phyloP scores from a whole-genome alignment of 2,888 invertebrate genomes.

The Bibio marci region DNA sequence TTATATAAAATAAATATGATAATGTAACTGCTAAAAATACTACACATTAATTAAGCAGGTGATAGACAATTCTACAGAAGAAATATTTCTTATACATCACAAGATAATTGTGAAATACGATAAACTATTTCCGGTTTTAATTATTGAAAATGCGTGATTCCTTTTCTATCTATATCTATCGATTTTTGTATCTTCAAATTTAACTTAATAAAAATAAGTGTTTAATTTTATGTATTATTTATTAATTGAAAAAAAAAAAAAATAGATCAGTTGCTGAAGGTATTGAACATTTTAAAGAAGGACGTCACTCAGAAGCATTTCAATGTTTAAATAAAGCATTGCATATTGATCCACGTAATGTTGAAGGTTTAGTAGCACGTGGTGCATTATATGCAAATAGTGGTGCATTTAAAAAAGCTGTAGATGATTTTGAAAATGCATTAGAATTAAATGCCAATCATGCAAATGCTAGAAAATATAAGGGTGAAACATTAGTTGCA shows the following conservation, averaged over 20 bases:
- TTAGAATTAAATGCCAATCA: constrained; percentile 76
- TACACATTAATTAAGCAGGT: no score
- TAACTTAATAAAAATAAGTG: no score
- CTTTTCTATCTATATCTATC: no score
- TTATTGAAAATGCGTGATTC: no score
- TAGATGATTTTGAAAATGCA: constrained; percentile 87
- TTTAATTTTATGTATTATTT: no score
- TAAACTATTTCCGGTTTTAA: no score
- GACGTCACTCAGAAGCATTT: constrained; percentile 85
- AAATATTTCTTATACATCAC: no score
- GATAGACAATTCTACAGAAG: no score
- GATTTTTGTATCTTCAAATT: not conserved
- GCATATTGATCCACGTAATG: constrained; percentile 79
- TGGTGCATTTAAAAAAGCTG: constrained; percentile 82
- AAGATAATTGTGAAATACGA: no score
- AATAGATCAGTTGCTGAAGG: constrained; percentile 73
- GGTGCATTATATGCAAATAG: constrained; percentile 88
- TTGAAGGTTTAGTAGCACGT: constrained; percentile 80
- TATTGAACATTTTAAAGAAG: constrained; percentile 85
- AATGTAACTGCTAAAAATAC: no score
- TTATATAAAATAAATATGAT: no score
- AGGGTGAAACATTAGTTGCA: constrained; percentile 83
- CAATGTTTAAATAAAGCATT: constrained; percentile 87
- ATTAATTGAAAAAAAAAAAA: not conserved
- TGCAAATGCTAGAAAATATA: constrained; percentile 83